Evolutionary conservation across 2,797 vertebrate species (phyloP).

Genomic region (Trachurus trachurus): DNA sequence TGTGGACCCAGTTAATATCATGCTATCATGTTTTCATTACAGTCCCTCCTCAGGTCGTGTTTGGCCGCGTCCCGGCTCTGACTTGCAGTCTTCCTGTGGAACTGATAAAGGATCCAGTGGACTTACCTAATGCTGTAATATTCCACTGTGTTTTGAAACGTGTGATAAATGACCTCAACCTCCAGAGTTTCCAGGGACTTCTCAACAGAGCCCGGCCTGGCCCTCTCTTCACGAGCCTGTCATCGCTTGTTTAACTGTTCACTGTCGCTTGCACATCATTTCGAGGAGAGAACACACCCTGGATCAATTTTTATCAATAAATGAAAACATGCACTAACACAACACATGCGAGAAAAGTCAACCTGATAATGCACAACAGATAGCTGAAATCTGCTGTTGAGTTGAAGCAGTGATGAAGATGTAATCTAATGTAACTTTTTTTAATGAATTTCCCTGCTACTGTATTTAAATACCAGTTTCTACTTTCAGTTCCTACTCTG

Average conservation of each 20-base stretch:
- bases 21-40: slow-evolving; percentile 34
- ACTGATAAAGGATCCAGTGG: slow-evolving; percentile 50
- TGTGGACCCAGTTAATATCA: slow-evolving; percentile 2
- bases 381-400: not conserved
- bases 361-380: not conserved
- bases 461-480: not conserved
- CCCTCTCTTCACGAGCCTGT: slow-evolving; percentile 40
- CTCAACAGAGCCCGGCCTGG: slow-evolving; percentile 31
- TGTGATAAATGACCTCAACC: slow-evolving; percentile 56
- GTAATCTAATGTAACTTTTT: not conserved
- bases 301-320: not conserved
- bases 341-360: not conserved
- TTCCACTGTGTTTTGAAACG: slow-evolving; percentile 55
- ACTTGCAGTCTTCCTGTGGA: slow-evolving; percentile 28
- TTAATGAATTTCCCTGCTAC: not conserved
- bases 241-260: slow-evolving; percentile 36
- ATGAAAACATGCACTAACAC: slow-evolving; percentile 3
- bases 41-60: not conserved
- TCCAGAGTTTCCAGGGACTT: slow-evolving; percentile 40
- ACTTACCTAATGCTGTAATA: slow-evolving; percentile 35
- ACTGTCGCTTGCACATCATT: slow-evolving; percentile 35
- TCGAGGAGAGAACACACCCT: not conserved
- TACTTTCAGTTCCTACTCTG: not conserved
- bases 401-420: not conserved
- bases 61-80: slow-evolving; percentile 29